Base-by-base conservation (phyloP, 2,888 invertebrate genomes). In the Polietes domitor region DNA sequence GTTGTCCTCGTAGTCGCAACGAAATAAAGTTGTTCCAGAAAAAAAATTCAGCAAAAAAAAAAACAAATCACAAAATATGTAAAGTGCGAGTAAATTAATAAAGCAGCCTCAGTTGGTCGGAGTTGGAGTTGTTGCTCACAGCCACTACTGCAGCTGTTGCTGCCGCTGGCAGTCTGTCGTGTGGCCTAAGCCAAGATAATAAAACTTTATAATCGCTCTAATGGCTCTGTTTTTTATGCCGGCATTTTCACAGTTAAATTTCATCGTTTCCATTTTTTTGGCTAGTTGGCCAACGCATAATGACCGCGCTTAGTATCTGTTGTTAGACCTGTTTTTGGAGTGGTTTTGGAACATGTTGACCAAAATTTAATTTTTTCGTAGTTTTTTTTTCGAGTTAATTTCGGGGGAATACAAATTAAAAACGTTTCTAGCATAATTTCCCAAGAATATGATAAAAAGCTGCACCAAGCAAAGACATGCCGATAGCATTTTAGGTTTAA, bases 171-270 rank as follows among this genome's bases (percentile, higher is more conserved):
- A 28, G 63, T 32, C 63, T 63, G 63, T 37, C 19, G 32, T 63
- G n/a, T 61, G 21, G 43, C 68, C 43, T 78, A 32, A 76, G 65
- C 76, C 43, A 55, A 32, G 19, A 79, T 84, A 84, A 84, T 81
- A 81, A 81, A 84, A 84, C 76, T 81, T 81, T 84, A 84, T 78
- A 81, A 84, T 84, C 73, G 76, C 73, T 43, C 12, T 24, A 43
- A 68, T 65, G 37, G 76, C 32, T 73, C 43, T 9, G 21, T 70
- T 63, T 70, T 82, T 75, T 63, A 37, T 7, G 47, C 41, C 15
- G 17, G 19, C 7, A n/a, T 43, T 76, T 37, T 19, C 24, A 21
- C 53, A 3, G 53, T 53, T 53, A 19, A 58, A 21, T 47, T 55
- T 58, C 47, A 65, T 1, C 10, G 43, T 63, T 41, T 72, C 63